phyloP scores from a whole-genome alignment of 2,113 vertebrate genomes.

The Octodon degus region DNA sequence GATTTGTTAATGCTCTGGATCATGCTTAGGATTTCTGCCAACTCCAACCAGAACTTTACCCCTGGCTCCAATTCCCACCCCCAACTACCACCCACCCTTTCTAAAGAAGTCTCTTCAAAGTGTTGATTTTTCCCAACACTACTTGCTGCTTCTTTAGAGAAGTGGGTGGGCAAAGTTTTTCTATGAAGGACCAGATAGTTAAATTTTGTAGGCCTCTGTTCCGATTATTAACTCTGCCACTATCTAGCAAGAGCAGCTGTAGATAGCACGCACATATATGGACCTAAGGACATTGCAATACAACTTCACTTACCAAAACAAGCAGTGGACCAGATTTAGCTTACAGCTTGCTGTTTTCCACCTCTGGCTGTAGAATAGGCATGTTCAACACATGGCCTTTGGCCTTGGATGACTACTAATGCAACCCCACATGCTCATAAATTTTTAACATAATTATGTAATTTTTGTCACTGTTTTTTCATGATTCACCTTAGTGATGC shows the following conservation, averaged over 20 bases:
- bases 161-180: background rate
- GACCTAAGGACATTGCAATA: background rate
- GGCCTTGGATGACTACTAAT: background rate
- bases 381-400: background rate
- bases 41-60: background rate
- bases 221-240: background rate
- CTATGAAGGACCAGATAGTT: background rate
- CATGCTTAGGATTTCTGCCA: background rate
- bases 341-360: background rate
- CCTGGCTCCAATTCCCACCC: background rate
- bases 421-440: background rate
- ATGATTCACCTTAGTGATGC: background rate
- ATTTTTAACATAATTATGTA: background rate
- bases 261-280: background rate
- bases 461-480: background rate
- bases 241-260: background rate
- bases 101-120: background rate
- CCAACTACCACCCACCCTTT: background rate
- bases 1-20: background rate
- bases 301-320: background rate
- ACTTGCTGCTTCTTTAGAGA: background rate
- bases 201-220: background rate
- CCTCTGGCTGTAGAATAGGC: background rate
- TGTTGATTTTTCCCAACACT: background rate
- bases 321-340: background rate